Percentiles rank a stretch among this genome's conserved stretches.
These are phyloP conservation scores for Drosophila nasuta DNA, from an alignment of 1,140 invertebrate species.

Conservation along the genomic window DNA sequence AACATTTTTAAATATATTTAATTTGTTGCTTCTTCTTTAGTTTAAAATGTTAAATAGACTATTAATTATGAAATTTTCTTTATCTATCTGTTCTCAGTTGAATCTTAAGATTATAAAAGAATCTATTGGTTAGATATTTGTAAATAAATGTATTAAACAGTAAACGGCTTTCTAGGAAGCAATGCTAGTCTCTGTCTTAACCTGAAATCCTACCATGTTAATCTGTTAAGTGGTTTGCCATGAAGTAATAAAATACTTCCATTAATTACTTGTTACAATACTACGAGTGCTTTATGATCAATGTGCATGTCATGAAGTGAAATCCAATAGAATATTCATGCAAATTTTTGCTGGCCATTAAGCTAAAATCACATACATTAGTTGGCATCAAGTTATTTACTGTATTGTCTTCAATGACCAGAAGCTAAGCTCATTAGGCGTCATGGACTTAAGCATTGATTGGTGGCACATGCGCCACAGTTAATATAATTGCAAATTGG, in stretches of 20 bases:
- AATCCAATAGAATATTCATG: slow-evolving; percentile 21
- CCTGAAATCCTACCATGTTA: background rate
- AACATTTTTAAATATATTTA: too few species aligned
- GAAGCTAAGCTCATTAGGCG: slow-evolving; percentile 8
- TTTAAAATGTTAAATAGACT: too few species aligned
- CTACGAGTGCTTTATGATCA: background rate
- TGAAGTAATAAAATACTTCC: background rate
- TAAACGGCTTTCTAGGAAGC: background rate
- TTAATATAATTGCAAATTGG: background rate
- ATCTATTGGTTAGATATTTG: background rate
- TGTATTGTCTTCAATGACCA: background rate
- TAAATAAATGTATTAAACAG: background rate
- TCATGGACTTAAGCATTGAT: background rate
- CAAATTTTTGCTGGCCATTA: slow-evolving; percentile 9
- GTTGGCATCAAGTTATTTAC: background rate
- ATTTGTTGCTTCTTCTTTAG: too few species aligned
- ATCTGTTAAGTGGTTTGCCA: slow-evolving; percentile 6
- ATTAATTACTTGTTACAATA: background rate
- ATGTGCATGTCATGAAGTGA: slow-evolving; percentile 1
- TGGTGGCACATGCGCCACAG: background rate
- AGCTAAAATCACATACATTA: background rate
- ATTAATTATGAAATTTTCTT: too few species aligned
- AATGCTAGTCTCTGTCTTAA: background rate
- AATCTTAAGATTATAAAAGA: too few species aligned
- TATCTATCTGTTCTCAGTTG: too few species aligned